phyloP scores from a whole-genome alignment of 2,888 invertebrate genomes.

The Thalpophila matura region DNA sequence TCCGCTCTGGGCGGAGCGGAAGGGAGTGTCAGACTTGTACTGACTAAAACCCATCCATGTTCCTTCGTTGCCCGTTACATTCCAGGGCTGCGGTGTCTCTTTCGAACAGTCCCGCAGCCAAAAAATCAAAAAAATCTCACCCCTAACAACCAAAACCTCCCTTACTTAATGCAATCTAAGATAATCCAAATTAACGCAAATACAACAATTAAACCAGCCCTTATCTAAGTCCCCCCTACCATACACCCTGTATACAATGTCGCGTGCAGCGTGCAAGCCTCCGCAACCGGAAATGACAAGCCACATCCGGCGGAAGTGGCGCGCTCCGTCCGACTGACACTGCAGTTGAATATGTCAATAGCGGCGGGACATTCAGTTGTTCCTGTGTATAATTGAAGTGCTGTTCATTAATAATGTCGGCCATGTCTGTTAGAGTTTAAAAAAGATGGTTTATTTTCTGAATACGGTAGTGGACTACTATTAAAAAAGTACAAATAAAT shows the following conservation, averaged over 20 bases:
- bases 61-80: too few species aligned
- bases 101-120: too few species aligned
- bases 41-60: too few species aligned
- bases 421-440: neutral
- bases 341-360: conserved; percentile 65
- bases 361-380: conserved; percentile 39
- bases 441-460: too few species aligned
- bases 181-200: conserved; percentile 31
- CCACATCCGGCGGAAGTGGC: conserved; percentile 77
- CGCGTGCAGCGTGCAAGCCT: conserved; percentile 62
- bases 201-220: conserved; percentile 45
- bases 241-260: conserved; percentile 57
- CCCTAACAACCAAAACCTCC: neutral
- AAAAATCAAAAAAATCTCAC: too few species aligned
- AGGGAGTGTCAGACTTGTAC: too few species aligned
- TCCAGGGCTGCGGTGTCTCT: too few species aligned
- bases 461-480: too few species aligned
- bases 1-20: too few species aligned
- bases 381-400: conserved; percentile 52
- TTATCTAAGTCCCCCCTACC: conserved; percentile 28
- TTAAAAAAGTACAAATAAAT: too few species aligned
- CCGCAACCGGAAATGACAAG: conserved; percentile 64
- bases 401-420: conserved; percentile 27
- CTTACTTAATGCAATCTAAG: neutral
- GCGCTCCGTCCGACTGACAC: conserved; percentile 51